phyloP scores from a whole-genome alignment of 2,797 vertebrate genomes.

The Caiman crocodilus region DNA sequence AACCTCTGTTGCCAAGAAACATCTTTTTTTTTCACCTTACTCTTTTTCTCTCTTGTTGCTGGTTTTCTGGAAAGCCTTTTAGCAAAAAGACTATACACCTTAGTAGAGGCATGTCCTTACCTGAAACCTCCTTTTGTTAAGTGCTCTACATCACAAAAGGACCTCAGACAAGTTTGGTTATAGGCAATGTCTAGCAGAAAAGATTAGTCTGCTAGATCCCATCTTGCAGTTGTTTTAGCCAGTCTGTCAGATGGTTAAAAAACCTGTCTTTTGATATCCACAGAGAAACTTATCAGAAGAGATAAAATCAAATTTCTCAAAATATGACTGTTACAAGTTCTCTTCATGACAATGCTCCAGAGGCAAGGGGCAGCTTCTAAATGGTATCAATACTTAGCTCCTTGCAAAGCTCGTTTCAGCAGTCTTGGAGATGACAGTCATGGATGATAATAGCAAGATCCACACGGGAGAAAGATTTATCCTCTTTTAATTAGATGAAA shows the following conservation, averaged over 20 bases:
- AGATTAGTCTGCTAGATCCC: not conserved
- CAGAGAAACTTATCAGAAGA: not conserved
- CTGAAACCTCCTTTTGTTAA: not conserved
- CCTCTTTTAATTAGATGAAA: not conserved
- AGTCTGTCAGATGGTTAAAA: not conserved
- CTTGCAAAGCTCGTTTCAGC: not conserved
- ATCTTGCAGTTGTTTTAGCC: not conserved
- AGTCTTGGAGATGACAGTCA: not conserved
- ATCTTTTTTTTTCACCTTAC: not conserved
- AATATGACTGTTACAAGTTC: not conserved
- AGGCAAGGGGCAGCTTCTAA: not conserved
- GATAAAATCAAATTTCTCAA: not conserved
- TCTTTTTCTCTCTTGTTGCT: not conserved
- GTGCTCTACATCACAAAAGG: not conserved
- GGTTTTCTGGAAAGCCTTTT: not conserved
- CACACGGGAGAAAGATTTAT: not conserved
- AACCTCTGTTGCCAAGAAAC: not conserved
- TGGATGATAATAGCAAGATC: not conserved
- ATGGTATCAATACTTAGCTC: not conserved
- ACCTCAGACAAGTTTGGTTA: not conserved
- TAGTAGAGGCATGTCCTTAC: not conserved
- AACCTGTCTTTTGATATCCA: not conserved
- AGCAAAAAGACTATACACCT: no score
- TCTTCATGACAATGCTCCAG: not conserved
- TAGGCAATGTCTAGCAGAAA: not conserved